phyloP scores from a whole-genome alignment of 2,113 vertebrate species.

The Poecile atricapillus region DNA sequence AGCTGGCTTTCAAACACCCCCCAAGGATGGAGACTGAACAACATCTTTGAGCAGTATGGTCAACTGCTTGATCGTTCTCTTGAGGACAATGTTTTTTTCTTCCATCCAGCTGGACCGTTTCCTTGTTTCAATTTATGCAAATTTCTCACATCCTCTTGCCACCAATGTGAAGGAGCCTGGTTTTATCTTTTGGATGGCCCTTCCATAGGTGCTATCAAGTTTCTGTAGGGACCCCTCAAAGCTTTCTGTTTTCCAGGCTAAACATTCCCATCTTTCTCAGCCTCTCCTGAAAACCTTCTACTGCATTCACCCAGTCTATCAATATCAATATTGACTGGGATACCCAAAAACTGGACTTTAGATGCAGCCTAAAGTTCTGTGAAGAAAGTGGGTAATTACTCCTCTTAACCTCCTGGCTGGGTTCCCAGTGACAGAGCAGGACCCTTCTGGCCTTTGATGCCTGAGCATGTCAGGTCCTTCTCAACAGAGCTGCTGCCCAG shows the following conservation, averaged over 20 bases:
- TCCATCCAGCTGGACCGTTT: not conserved
- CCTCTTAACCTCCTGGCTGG: not conserved
- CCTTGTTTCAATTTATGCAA: not conserved
- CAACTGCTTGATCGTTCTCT: not conserved
- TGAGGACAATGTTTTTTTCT: not conserved
- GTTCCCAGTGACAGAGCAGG: not conserved
- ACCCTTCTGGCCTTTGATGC: not conserved
- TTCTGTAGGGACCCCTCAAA: not conserved
- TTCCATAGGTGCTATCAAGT: not conserved
- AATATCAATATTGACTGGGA: not conserved
- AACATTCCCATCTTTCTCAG: not conserved
- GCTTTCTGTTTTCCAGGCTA: not conserved
- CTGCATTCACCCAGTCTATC: not conserved
- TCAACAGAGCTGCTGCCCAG: not conserved
- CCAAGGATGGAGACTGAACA: not conserved
- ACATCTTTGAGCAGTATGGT: not conserved
- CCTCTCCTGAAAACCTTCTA: not conserved
- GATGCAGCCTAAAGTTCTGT: not conserved
- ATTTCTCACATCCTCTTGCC: not conserved
- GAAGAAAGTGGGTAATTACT: not conserved
- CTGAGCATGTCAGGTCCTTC: not conserved
- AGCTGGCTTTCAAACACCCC: not conserved
- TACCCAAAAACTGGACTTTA: not conserved
- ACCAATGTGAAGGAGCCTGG: not conserved
- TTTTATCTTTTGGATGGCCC: not conserved